Percentiles rank a stretch among this genome's conserved stretches.
Evolutionary conservation across 2,888 invertebrate genomes (phyloP).

Genomic region (Metellina segmentata): DNA sequence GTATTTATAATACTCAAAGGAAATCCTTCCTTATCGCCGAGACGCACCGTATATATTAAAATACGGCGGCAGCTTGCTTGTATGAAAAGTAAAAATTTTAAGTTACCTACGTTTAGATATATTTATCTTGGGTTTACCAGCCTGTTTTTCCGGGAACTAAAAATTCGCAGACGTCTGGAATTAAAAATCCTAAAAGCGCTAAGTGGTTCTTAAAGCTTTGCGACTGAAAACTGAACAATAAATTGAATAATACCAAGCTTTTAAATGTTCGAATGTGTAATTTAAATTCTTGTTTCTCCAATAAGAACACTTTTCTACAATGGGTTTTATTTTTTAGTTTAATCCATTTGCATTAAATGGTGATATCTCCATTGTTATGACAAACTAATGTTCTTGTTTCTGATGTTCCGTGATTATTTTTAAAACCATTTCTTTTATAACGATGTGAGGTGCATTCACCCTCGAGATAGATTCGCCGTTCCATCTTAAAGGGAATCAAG

Average conservation of each 20-base stretch:
- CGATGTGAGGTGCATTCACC: too few relatives aligned
- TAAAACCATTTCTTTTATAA: too few relatives aligned
- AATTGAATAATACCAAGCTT: background rate
- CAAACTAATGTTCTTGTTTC: background rate
- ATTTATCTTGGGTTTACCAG: background rate
- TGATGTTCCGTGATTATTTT: background rate
- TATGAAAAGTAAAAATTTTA: background rate
- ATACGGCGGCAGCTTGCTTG: background rate
- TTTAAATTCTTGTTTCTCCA: background rate
- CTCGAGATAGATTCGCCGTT: too few relatives aligned
- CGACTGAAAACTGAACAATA: background rate
- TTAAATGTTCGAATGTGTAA: background rate
- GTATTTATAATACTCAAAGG: background rate
- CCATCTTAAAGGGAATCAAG: too few relatives aligned
- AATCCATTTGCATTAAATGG: background rate
- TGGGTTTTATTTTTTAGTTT: background rate
- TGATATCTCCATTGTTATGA: background rate
- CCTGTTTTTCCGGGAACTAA: background rate
- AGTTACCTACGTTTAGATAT: background rate
- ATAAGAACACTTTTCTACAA: background rate
- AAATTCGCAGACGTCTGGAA: background rate
- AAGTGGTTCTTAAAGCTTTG: background rate
- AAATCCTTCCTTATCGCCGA: background rate
- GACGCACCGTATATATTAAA: background rate
- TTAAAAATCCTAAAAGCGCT: background rate